A percentile compares a stretch with the other conserved stretches of the same genome.
These are phyloP conservation scores for Callipepla californica DNA, from an alignment of 2,113 vertebrate species.

Conservation along the genomic window DNA sequence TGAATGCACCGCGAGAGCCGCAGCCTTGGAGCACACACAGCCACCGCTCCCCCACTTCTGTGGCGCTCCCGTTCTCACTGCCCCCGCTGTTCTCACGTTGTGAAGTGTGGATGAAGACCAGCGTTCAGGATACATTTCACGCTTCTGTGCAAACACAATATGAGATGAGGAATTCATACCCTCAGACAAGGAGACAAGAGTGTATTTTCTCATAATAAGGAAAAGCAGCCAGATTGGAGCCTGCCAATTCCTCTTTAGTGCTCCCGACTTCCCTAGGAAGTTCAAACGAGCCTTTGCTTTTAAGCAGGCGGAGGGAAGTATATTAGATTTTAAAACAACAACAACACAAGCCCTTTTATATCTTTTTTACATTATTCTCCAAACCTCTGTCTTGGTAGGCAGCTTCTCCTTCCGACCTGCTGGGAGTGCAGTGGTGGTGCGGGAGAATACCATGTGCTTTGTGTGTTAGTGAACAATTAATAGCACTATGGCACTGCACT, in stretches of 20 bases:
- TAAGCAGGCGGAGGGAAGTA: background rate
- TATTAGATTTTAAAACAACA: background rate
- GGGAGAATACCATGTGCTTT: background rate
- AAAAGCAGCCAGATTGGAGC: slow-evolving; percentile 4
- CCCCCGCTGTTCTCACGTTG: background rate
- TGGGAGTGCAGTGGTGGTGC: background rate
- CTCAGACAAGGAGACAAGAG: background rate
- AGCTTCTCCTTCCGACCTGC: slow-evolving; percentile 6
- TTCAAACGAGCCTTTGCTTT: slow-evolving; percentile 28
- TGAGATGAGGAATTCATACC: slow-evolving; percentile 47
- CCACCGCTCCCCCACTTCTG: background rate
- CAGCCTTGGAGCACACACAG: background rate
- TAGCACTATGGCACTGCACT: background rate
- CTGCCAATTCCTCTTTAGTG: slow-evolving; percentile 27
- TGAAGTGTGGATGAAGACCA: background rate
- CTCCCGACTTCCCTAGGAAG: slow-evolving; percentile 25
- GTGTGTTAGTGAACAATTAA: slow-evolving; percentile 35
- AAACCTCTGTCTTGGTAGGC: background rate
- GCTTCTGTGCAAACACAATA: slow-evolving; percentile 47
- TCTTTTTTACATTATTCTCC: background rate
- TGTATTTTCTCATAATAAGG: slow-evolving; percentile 30
- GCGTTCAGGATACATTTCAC: slow-evolving; percentile 5
- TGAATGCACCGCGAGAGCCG: background rate
- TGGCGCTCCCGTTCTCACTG: background rate
- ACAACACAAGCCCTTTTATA: background rate